Conservation (phyloP, 2,797 vertebrate genomes). For the Sebastes hubbsi region DNA sequence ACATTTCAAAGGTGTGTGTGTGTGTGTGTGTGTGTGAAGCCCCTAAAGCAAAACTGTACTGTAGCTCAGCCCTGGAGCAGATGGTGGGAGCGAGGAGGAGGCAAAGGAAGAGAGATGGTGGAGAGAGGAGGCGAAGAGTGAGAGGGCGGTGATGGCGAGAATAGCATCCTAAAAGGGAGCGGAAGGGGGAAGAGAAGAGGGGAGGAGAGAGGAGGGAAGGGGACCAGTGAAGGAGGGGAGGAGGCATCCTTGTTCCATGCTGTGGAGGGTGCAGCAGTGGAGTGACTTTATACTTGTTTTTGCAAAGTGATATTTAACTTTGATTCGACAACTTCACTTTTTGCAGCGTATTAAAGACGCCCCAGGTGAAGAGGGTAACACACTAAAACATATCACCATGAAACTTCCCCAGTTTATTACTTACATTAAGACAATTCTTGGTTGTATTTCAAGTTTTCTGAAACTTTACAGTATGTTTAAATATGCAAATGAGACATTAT, state of each 20-base stretch:
- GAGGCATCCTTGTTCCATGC: constrained; percentile 49
- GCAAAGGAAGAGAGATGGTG: constrained; percentile 4
- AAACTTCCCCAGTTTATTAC: background rate
- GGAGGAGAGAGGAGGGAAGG: background rate
- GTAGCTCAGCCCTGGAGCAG: constrained; percentile 55
- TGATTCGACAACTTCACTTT: background rate
- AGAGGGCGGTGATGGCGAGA: background rate
- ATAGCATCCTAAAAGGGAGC: constrained; percentile 13
- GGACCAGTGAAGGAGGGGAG: constrained; percentile 14
- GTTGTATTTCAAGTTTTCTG: too few relatives aligned
- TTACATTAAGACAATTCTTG: too few relatives aligned
- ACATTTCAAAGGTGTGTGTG: constrained; percentile 33
- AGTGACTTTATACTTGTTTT: constrained; percentile 49
- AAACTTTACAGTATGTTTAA: too few relatives aligned
- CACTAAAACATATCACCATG: background rate
- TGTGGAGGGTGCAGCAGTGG: constrained; percentile 65
- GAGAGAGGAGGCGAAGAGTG: constrained; percentile 3
- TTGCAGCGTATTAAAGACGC: background rate
- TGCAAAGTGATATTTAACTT: constrained; percentile 6
- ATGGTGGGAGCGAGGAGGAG: constrained; percentile 38
- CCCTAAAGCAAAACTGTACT: constrained; percentile 34
- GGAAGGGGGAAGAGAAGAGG: background rate
- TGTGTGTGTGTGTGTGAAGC: constrained; percentile 34
- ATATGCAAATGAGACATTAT: background rate
- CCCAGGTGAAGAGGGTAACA: background rate